Evolutionary conservation across 2,113 vertebrate genomes (phyloP).

Genomic region (Empidonax alnorum): DNA sequence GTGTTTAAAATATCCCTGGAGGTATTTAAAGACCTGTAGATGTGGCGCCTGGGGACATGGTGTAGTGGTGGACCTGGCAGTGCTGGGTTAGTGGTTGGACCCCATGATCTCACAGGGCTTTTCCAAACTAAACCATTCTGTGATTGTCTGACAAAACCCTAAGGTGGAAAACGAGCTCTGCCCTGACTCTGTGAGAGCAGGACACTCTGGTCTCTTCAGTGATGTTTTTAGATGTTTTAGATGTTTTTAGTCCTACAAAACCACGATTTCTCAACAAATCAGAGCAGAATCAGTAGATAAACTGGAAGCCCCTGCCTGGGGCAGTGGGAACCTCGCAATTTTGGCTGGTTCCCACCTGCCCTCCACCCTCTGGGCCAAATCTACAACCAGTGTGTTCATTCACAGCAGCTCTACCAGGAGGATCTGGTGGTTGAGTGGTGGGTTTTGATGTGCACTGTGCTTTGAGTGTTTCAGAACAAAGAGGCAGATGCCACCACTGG

Average conservation of each 20-base stretch:
- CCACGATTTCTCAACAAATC: not conserved
- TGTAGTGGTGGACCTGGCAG: fast-evolving
- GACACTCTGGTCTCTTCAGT: not conserved
- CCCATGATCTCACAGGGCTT: not conserved
- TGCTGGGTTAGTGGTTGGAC: not conserved
- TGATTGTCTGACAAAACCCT: not conserved
- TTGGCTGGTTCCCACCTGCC: not conserved
- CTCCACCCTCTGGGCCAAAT: not conserved
- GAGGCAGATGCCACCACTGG: not conserved
- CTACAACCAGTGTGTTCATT: not conserved
- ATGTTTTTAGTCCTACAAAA: not conserved
- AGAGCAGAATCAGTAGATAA: not conserved
- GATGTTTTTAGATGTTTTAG: not conserved
- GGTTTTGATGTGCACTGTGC: not conserved
- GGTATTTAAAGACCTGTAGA: fast-evolving
- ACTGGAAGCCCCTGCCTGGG: not conserved
- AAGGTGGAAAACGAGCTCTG: not conserved
- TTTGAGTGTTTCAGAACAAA: not conserved
- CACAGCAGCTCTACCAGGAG: not conserved
- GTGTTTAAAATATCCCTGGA: too few relatives aligned
- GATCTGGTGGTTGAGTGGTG: not conserved
- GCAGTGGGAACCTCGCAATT: not conserved
- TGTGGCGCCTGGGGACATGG: not conserved
- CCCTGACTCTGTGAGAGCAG: not conserved
- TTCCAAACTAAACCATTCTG: not conserved